Conservation (phyloP, 2,797 vertebrate genomes). For the Schizopygopsis malacanthus region DNA sequence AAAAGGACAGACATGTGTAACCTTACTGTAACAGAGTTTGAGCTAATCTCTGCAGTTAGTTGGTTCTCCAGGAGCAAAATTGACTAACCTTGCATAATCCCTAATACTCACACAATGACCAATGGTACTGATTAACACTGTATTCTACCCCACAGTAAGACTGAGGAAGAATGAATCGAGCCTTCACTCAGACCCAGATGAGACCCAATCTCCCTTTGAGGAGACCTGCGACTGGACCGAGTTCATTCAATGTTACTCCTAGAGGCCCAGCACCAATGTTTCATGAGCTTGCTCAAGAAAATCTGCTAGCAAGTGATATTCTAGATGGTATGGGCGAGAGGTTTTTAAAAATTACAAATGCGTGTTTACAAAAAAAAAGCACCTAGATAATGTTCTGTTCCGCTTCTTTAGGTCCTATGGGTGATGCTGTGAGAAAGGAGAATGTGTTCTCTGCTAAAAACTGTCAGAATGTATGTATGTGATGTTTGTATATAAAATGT, state of each 20-base stretch:
- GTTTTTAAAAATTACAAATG: background rate
- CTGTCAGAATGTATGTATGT: constrained; percentile 63
- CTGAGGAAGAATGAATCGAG: constrained; percentile 52
- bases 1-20: background rate
- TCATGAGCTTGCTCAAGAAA: background rate
- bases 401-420: constrained; percentile 44
- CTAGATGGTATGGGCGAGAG: constrained; percentile 54
- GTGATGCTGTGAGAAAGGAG: constrained; percentile 2
- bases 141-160: background rate
- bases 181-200: constrained; percentile 43
- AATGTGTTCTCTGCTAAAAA: background rate
- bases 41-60: background rate
- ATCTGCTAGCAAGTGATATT: background rate
- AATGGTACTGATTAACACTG: background rate
- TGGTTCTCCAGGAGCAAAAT: background rate
- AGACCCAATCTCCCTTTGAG: constrained; percentile 74
- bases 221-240: constrained; percentile 67
- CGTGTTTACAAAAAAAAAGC: background rate
- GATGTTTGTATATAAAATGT: background rate
- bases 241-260: background rate
- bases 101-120: background rate
- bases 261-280: constrained; percentile 23
- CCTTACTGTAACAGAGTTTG: background rate
- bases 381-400: background rate
- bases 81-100: background rate